Percentiles rank a stretch among this genome's conserved stretches.
Evolutionary conservation across 2,888 invertebrate species (phyloP).

Genomic region (Drosophila niveifrons): DNA sequence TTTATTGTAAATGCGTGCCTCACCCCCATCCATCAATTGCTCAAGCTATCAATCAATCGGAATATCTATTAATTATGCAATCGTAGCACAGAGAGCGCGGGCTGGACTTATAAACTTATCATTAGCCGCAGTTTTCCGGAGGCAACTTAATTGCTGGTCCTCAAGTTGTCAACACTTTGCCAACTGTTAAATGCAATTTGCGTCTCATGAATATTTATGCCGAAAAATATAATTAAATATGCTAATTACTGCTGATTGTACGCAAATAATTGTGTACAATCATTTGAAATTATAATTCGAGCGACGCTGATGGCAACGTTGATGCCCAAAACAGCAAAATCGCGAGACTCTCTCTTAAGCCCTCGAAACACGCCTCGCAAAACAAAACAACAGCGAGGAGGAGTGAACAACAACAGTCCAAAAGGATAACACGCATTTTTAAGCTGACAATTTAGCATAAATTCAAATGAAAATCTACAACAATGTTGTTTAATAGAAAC

Average conservation of each 20-base stretch:
- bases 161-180: slow-evolving; percentile 64
- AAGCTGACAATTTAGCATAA: slow-evolving; percentile 76
- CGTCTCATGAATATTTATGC: slow-evolving; percentile 76
- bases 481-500: slow-evolving; percentile 29
- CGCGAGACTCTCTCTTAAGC: slow-evolving; percentile 33
- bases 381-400: slow-evolving; percentile 7
- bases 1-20: slow-evolving; percentile 11
- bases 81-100: background rate
- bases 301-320: slow-evolving; percentile 5
- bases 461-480: slow-evolving; percentile 73
- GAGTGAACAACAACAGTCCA: slow-evolving; percentile 46
- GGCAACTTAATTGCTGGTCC: slow-evolving; percentile 51
- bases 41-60: slow-evolving; percentile 42
- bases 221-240: slow-evolving; percentile 72
- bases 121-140: slow-evolving; percentile 37
- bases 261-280: slow-evolving; percentile 74
- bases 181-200: slow-evolving; percentile 66
- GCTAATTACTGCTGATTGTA: slow-evolving; percentile 80
- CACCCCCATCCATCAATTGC: slow-evolving; percentile 54
- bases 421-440: slow-evolving; percentile 76
- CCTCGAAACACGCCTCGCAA: slow-evolving; percentile 32
- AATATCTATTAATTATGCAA: slow-evolving; percentile 33
- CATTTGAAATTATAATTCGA: slow-evolving; percentile 78
- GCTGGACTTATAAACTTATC: slow-evolving; percentile 36
- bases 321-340: slow-evolving; percentile 29